Conservation (phyloP, 2,888 invertebrate species). For the Rhagonycha fulva region DNA sequence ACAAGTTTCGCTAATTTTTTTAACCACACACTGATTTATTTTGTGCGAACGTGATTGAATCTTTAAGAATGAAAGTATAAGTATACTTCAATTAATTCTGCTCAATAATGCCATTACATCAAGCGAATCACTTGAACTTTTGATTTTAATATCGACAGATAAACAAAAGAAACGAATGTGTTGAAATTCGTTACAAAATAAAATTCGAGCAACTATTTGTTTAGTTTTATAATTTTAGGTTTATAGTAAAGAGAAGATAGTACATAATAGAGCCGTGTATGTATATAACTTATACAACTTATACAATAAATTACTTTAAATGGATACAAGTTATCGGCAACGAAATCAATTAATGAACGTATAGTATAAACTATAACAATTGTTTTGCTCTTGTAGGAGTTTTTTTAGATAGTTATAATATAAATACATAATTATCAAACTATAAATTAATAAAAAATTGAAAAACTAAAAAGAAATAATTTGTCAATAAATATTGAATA, state of each 20-base stretch:
- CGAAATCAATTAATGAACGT: too few species aligned
- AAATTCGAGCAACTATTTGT: background rate
- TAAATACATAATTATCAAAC: too few species aligned
- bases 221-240: background rate
- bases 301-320: too few species aligned
- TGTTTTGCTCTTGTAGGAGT: too few species aligned
- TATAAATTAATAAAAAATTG: too few species aligned
- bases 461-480: too few species aligned
- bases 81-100: background rate
- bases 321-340: too few species aligned
- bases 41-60: conserved; percentile 41
- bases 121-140: background rate
- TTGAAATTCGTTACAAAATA: background rate
- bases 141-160: background rate
- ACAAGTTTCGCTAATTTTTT: conserved; percentile 36
- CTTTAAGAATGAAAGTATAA: conserved; percentile 18
- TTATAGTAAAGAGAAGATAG: background rate
- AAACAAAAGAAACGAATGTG: background rate
- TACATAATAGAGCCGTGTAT: too few species aligned
- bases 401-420: too few species aligned
- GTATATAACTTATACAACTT: too few species aligned
- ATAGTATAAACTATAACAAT: too few species aligned
- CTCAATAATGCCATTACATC: background rate
- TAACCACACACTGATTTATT: conserved; percentile 45
- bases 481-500: too few species aligned